Conservation (phyloP, 1,140 invertebrate species). For the Microvelia longipes region DNA sequence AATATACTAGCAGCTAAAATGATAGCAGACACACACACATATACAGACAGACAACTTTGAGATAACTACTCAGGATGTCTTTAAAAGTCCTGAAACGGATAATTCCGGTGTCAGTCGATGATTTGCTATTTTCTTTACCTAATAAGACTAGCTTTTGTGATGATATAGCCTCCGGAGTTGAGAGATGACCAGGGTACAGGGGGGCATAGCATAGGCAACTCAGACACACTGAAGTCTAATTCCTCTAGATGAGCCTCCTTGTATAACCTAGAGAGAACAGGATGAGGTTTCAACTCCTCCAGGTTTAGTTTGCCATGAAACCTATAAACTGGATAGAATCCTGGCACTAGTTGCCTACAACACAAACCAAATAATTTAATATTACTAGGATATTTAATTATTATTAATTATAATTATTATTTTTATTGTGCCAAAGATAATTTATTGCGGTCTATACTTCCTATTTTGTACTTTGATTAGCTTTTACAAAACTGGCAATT, state of each 20-base stretch:
- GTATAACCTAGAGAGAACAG: constrained; percentile 47
- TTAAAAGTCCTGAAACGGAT: too few relatives aligned
- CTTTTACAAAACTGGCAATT: too few relatives aligned
- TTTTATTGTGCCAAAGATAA: too few relatives aligned
- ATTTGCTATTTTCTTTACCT: too few relatives aligned
- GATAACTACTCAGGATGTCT: too few relatives aligned
- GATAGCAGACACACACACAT: too few relatives aligned
- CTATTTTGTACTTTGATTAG: too few relatives aligned
- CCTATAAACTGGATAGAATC: constrained; percentile 67
- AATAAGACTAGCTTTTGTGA: constrained; percentile 50
- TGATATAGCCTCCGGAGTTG: constrained; percentile 56
- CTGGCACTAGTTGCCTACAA: constrained; percentile 43
- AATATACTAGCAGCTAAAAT: too few relatives aligned
- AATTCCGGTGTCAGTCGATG: too few relatives aligned
- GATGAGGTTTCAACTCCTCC: constrained; percentile 76
- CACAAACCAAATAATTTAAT: constrained; percentile 6
- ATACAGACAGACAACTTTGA: too few relatives aligned
- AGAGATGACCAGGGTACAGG: constrained; percentile 62
- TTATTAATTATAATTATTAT: constrained; percentile 4
- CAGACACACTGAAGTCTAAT: constrained; percentile 49
- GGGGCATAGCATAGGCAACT: constrained; percentile 60
- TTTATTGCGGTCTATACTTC: too few relatives aligned
- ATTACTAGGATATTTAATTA: background rate
- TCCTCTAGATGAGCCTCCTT: constrained; percentile 44
- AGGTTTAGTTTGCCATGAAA: constrained; percentile 42